A percentile compares a stretch with the other conserved stretches of the same genome.
Evolutionary conservation across 2,113 vertebrate genomes (phyloP).

Genomic region (Sterrhoptilus dennistouni): DNA sequence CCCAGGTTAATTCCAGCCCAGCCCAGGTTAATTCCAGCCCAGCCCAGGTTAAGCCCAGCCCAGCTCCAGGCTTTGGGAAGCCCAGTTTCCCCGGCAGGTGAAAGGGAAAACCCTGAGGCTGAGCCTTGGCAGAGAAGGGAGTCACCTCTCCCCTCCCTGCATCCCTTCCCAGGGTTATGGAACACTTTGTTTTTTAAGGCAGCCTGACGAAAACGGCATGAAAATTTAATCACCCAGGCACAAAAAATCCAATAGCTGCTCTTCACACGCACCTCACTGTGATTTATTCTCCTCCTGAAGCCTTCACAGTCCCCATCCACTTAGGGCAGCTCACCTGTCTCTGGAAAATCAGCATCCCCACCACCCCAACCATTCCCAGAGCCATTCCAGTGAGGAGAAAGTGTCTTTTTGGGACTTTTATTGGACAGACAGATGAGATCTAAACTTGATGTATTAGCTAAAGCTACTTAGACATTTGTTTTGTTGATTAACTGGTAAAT

Average conservation of each 20-base stretch:
- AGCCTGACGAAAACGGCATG: background rate
- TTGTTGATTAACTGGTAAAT: too few species aligned
- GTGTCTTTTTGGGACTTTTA: too few species aligned
- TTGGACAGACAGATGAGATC: too few species aligned
- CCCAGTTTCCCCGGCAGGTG: background rate
- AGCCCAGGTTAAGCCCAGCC: background rate
- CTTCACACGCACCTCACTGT: background rate
- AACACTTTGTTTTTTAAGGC: constrained; percentile 6
- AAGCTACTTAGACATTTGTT: too few species aligned
- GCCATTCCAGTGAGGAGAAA: background rate
- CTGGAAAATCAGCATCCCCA: fast-evolving
- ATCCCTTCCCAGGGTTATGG: background rate
- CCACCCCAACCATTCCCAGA: fast-evolving
- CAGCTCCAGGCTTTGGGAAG: background rate
- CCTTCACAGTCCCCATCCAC: background rate
- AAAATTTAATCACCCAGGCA: background rate
- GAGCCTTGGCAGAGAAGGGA: background rate
- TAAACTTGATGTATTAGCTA: too few species aligned
- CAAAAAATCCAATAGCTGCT: background rate
- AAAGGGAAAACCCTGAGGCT: background rate
- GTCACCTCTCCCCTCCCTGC: background rate
- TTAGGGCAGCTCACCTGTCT: background rate
- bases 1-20: too few species aligned
- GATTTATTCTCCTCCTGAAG: background rate
- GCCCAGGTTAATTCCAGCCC: too few species aligned